phyloP scores from a whole-genome alignment of 2,113 vertebrate genomes.

The Corythaixoides concolor region DNA sequence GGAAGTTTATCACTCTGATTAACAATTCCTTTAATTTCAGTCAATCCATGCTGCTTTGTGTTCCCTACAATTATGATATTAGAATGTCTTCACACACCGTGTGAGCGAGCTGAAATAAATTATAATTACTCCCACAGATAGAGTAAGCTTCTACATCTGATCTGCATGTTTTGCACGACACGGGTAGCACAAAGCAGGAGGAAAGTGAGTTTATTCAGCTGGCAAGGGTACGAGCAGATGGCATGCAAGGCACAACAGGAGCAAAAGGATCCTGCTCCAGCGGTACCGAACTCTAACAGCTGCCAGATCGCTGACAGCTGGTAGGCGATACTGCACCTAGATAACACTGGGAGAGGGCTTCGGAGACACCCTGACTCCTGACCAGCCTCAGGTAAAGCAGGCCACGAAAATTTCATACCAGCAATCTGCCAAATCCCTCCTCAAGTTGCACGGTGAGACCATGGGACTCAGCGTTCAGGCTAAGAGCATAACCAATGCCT shows the following conservation, averaged over 20 bases:
- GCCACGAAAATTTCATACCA: not conserved
- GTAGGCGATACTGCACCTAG: not conserved
- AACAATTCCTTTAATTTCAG: not conserved
- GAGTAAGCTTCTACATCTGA: not conserved
- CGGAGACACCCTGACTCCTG: not conserved
- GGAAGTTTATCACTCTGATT: not conserved
- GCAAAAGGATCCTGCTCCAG: not conserved
- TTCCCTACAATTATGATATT: not conserved
- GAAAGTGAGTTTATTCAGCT: not conserved
- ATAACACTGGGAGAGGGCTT: not conserved
- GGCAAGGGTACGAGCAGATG: not conserved
- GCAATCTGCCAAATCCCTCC: not conserved
- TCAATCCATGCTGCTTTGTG: not conserved
- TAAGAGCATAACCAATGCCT: not conserved
- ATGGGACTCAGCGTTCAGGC: not conserved
- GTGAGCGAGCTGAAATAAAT: not conserved
- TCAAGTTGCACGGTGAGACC: not conserved
- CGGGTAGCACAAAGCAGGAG: not conserved
- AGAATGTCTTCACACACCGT: not conserved
- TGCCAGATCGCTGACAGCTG: not conserved
- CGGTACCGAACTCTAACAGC: accelerated
- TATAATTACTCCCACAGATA: not conserved
- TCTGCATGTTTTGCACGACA: not conserved
- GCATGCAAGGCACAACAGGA: not conserved
- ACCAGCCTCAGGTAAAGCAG: not conserved